Conservation (phyloP, 2,888 invertebrate genomes). For the Aspidiotus rigidus region DNA sequence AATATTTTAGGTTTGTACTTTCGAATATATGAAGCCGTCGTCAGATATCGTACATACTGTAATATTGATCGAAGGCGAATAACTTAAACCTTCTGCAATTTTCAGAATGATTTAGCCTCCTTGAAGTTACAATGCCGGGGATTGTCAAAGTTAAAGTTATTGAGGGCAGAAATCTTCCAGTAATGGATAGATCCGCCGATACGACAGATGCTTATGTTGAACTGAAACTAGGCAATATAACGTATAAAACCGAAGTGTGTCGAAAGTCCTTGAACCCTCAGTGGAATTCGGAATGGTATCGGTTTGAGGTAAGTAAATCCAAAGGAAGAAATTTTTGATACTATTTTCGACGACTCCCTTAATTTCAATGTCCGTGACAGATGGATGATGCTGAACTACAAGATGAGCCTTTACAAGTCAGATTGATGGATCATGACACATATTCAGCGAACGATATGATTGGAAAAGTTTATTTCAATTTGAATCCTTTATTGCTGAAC, state of each 20-base stretch:
- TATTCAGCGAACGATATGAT: conserved; percentile 98
- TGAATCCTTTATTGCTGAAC: conserved; percentile 74
- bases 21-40: too few species aligned
- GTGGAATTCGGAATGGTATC: conserved; percentile 96
- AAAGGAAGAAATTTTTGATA: background rate
- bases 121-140: conserved; percentile 67
- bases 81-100: too few species aligned
- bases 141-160: conserved; percentile 90
- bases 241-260: conserved; percentile 92
- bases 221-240: conserved; percentile 84
- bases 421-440: conserved; percentile 95
- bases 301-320: conserved; percentile 64
- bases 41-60: too few species aligned
- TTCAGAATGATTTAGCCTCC: background rate
- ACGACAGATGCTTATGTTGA: conserved; percentile 97
- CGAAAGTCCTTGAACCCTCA: conserved; percentile 89
- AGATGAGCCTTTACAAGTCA: conserved; percentile 90
- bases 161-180: conserved; percentile 86
- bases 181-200: conserved; percentile 93
- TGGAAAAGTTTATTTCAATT: conserved; percentile 89
- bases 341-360: background rate
- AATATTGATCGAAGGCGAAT: too few species aligned
- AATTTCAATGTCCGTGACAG: conserved; percentile 46
- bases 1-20: too few species aligned
- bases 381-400: conserved; percentile 96